phyloP scores from a whole-genome alignment of 1,140 invertebrate genomes.

The Bilobella aurantiaca region DNA sequence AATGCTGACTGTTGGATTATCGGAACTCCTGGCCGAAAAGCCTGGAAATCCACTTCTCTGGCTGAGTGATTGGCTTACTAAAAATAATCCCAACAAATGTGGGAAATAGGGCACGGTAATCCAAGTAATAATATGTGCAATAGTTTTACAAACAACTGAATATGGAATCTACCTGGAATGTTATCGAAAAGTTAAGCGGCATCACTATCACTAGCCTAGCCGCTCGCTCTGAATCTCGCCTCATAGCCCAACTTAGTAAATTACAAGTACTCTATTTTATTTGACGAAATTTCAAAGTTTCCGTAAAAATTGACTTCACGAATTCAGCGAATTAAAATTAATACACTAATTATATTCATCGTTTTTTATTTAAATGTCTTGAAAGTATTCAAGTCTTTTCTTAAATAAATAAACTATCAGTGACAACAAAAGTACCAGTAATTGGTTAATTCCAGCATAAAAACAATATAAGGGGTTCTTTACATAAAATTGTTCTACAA shows the following conservation, averaged over 20 bases:
- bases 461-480: no score
- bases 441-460: no score
- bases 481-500: background rate
- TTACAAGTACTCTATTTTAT: no score
- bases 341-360: background rate
- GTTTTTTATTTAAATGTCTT: background rate
- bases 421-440: no score
- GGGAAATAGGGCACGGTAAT: constrained; percentile 27
- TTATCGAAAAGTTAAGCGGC: no score
- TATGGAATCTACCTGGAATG: no score
- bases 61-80: constrained; percentile 63
- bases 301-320: background rate
- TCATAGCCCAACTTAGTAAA: background rate
- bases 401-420: background rate
- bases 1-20: constrained; percentile 54
- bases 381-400: background rate
- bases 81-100: constrained; percentile 65
- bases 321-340: background rate
- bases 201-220: background rate
- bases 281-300: no score
- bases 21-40: constrained; percentile 43
- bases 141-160: no score
- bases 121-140: background rate
- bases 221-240: background rate
- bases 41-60: constrained; percentile 46